These are phyloP conservation scores for Neosalanx taihuensis DNA, from an alignment of 2,797 vertebrate species.

Conservation along the genomic window DNA sequence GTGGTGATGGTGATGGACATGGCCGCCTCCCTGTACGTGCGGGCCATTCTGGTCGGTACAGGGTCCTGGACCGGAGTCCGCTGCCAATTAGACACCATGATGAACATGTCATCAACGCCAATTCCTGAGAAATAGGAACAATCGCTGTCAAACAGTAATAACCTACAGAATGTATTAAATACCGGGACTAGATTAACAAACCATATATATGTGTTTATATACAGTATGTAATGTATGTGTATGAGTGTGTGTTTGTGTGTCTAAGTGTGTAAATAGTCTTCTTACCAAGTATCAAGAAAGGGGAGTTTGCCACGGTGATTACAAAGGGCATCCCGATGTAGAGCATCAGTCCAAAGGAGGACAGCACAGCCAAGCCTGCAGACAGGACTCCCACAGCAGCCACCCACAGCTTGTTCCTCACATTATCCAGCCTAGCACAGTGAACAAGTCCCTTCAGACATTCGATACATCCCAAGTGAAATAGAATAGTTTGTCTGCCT, in stretches of 20 bases:
- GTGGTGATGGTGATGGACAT: conserved; percentile 82
- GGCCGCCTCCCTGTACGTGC: conserved; percentile 72
- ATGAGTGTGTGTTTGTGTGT: too few species aligned
- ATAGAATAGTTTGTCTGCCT: not conserved
- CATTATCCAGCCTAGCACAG: conserved; percentile 70
- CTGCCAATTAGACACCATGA: conserved; percentile 82
- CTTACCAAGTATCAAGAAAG: conserved; percentile 85
- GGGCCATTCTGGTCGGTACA: conserved; percentile 61
- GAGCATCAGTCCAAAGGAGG: conserved; percentile 78
- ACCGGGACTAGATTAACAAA: not conserved
- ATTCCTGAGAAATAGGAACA: conserved; percentile 66
- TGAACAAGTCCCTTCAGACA: not conserved
- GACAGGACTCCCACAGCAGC: conserved; percentile 74
- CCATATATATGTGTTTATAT: not conserved
- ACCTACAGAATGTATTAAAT: not conserved
- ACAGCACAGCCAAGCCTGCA: conserved; percentile 75
- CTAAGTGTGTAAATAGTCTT: not conserved
- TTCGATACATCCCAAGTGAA: not conserved
- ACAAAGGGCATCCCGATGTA: conserved; percentile 76
- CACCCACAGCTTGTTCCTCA: conserved; percentile 80
- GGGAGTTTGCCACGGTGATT: conserved; percentile 74
- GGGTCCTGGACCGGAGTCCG: conserved; percentile 62
- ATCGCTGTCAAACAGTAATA: not conserved
- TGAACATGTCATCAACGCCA: conserved; percentile 84
- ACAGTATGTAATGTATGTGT: too few species aligned